Conservation (phyloP, 92 coral and sea anemone genomes). For the Porites rus region DNA sequence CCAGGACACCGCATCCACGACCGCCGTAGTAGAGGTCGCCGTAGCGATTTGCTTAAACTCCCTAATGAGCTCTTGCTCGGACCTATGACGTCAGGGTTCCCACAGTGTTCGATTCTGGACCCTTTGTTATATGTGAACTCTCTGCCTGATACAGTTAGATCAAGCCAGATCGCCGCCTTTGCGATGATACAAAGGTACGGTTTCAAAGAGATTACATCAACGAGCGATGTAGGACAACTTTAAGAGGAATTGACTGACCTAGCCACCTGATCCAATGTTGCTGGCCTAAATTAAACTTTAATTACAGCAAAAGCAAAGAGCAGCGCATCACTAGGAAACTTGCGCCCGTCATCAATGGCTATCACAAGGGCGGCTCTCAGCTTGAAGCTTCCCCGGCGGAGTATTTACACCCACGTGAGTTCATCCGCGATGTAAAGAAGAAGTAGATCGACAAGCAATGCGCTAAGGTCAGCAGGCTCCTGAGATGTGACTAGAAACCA, state of each 20-base stretch:
- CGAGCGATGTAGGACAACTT: conserved; percentile 4
- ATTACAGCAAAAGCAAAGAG: conserved; percentile 8
- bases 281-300: background rate
- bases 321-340: background rate
- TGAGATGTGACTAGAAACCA: background rate
- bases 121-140: background rate
- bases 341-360: background rate
- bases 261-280: background rate
- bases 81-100: background rate
- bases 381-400: background rate
- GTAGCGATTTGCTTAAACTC: too few species aligned
- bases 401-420: conserved; percentile 4
- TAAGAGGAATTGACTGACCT: background rate
- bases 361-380: background rate
- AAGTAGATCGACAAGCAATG: conserved; percentile 36
- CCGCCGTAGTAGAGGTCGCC: too few species aligned
- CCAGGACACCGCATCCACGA: too few species aligned
- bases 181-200: background rate
- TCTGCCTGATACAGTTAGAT: background rate
- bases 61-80: too few species aligned
- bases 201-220: background rate
- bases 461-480: conserved; percentile 48
- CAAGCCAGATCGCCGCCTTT: background rate
- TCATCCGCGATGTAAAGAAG: background rate
- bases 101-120: conserved; percentile 3